Conservation (phyloP, 1,140 invertebrate genomes). For the Dreissena rostriformis region DNA sequence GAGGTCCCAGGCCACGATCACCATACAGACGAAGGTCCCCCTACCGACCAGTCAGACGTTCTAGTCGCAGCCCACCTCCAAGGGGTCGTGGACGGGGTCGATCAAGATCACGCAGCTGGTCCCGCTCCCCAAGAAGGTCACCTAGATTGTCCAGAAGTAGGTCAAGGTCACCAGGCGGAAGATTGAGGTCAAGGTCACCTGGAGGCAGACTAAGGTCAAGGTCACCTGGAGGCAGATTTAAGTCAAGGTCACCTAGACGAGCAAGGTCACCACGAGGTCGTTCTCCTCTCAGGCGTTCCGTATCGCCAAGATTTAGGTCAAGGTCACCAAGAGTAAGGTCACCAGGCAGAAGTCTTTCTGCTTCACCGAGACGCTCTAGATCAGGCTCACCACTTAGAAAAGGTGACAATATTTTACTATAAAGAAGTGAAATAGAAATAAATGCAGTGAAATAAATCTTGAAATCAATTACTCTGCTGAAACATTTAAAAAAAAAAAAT, state of each 20-base stretch:
- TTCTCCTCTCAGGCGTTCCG: slow-evolving; percentile 27
- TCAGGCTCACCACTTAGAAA: slow-evolving; percentile 49
- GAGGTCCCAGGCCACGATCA: slow-evolving; percentile 50
- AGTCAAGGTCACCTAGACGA: slow-evolving; percentile 46
- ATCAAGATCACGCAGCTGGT: slow-evolving; percentile 41
- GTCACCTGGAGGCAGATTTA: slow-evolving; percentile 43
- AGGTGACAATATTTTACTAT: slow-evolving; percentile 23
- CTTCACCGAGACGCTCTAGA: slow-evolving; percentile 25
- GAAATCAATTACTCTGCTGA: too few species aligned
- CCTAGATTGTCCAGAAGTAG: slow-evolving; percentile 26
- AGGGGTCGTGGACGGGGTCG: slow-evolving; percentile 21
- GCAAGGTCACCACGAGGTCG: slow-evolving; percentile 44
- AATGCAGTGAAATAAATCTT: too few species aligned
- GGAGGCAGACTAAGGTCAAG: slow-evolving; percentile 36
- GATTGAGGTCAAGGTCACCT: slow-evolving; percentile 17
- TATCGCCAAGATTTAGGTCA: slow-evolving; percentile 45
- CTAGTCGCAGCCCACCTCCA: slow-evolving; percentile 3
- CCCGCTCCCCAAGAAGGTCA: slow-evolving; percentile 43
- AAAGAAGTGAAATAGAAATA: too few species aligned
- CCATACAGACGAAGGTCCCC: slow-evolving; percentile 47
- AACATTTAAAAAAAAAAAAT: too few species aligned
- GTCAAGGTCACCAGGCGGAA: slow-evolving; percentile 29
- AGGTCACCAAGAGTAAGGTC: slow-evolving; percentile 32
- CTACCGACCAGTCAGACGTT: slow-evolving; percentile 13
- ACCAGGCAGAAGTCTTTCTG: slow-evolving; percentile 41